Conservation (phyloP, 2,888 invertebrate species). For the Byasa hedistus region DNA sequence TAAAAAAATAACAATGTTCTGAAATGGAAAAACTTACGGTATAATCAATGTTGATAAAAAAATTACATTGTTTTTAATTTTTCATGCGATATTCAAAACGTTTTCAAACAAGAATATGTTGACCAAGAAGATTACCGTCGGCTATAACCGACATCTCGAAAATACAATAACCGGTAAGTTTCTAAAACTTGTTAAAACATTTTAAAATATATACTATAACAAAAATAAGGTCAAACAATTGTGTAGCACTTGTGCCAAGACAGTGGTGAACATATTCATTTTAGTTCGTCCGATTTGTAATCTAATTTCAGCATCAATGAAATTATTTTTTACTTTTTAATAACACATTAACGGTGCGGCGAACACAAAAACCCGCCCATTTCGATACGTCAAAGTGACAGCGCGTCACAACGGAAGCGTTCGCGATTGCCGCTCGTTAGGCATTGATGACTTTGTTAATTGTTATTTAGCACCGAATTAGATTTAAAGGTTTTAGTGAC, state of each 20-base stretch:
- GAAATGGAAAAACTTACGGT: no score
- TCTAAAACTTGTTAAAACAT: no score
- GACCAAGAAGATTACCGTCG: no score
- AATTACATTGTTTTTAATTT: no score
- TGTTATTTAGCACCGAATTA: constrained; percentile 66
- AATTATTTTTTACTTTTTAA: constrained; percentile 11
- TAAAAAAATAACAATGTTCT: no score
- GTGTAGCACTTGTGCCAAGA: background rate
- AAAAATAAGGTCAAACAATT: no score
- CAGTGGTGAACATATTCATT: background rate
- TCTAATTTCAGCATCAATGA: constrained; percentile 7
- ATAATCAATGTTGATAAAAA: no score
- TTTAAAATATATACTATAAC: no score
- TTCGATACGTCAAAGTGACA: constrained; percentile 59
- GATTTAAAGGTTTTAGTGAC: constrained; percentile 50
- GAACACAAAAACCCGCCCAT: constrained; percentile 55
- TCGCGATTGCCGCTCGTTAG: constrained; percentile 49
- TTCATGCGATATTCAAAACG: no score
- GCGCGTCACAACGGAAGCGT: constrained; percentile 40
- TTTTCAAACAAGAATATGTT: no score
- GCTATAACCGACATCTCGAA: background rate
- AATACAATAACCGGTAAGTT: background rate
- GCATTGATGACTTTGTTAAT: constrained; percentile 70
- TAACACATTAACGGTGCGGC: constrained; percentile 41
- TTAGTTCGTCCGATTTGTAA: background rate